Evolutionary conservation across 2,888 invertebrate genomes (phyloP).

Genomic region (Catonia carolina): DNA sequence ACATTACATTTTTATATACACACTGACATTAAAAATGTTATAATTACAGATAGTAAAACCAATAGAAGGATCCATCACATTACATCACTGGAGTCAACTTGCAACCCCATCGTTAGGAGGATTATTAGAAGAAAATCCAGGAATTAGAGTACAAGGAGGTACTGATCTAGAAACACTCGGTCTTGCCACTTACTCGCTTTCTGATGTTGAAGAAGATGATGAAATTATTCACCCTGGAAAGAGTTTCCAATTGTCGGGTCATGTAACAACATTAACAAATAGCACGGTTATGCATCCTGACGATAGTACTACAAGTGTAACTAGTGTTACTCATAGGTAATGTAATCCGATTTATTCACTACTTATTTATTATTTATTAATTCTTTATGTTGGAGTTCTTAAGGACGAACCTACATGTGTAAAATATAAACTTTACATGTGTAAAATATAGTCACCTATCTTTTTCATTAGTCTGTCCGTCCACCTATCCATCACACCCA

Average conservation of each 20-base stretch:
- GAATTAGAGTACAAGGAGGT: constrained; percentile 77
- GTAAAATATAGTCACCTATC: too few species aligned
- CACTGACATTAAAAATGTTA: not conserved
- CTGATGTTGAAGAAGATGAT: constrained; percentile 69
- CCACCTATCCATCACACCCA: too few species aligned
- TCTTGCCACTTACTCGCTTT: constrained; percentile 53
- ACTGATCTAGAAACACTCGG: constrained; percentile 69
- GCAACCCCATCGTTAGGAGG: constrained; percentile 91
- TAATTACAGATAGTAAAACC: constrained; percentile 69
- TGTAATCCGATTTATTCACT: not conserved
- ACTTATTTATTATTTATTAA: not conserved
- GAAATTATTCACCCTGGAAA: constrained; percentile 58
- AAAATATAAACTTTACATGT: not conserved
- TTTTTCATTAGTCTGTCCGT: too few species aligned
- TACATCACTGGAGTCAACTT: constrained; percentile 90
- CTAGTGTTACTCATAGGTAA: constrained; percentile 51
- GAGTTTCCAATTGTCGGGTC: constrained; percentile 67
- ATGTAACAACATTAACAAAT: constrained; percentile 80
- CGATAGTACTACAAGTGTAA: constrained; percentile 64
- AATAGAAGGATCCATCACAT: constrained; percentile 85
- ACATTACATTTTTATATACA: too few species aligned
- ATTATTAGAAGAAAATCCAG: constrained; percentile 82
- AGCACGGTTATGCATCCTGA: constrained; percentile 86
- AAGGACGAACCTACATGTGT: not conserved
- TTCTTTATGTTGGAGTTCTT: not conserved